Evolutionary conservation across 2,888 invertebrate genomes (phyloP), one percentile per base, ranked within the genome.

Genomic region (Andrena bicolor): DNA sequence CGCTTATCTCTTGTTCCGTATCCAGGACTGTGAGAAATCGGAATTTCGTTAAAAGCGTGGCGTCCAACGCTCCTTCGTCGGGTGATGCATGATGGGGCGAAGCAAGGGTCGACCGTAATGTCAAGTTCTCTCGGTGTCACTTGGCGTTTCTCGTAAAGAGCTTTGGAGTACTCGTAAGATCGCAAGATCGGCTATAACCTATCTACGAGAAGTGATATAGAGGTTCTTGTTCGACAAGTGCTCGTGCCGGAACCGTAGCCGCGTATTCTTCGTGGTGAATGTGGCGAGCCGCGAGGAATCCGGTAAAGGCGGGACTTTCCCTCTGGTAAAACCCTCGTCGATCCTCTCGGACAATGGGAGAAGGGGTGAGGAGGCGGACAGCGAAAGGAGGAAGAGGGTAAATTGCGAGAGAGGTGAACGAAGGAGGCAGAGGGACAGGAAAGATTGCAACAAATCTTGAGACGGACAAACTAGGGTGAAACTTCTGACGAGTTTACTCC

Each of bases 361-460:
- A 58, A 32, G 26, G 26, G 41, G 16, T 41, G 32, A 64, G 32
- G 16, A 30, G 13, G 20, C 6, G 6, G 23, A 48, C 2, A 30
- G 28, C 10, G 16, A 2, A 16, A 35, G 20, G 23, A 2, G n/a
- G 26, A 32, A 20, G 10, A 32, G 20, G 56, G 48, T 41, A 48
- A 70, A 41, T 70, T 70, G 69, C 64, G 35, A 35, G 64, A 64
- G 61, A 20, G 73, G 28, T 20, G 56, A 49, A 71, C 10, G 68
- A 68, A 35, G 35, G 35, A 69, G 58, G 41, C 70, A 56, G 58
- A 35, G 58, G 26, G 76, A 63, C 41, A 35, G 48, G 35, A 71
- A 75, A 75, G 81, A 80, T 75, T 53, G 61, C 65, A 56, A 74
- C 56, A 56, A 82, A 80, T 82, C 80, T 80, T 35, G 49, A 61